phyloP scores from a whole-genome alignment of 1,140 invertebrate species.

The Bombus polaris region DNA sequence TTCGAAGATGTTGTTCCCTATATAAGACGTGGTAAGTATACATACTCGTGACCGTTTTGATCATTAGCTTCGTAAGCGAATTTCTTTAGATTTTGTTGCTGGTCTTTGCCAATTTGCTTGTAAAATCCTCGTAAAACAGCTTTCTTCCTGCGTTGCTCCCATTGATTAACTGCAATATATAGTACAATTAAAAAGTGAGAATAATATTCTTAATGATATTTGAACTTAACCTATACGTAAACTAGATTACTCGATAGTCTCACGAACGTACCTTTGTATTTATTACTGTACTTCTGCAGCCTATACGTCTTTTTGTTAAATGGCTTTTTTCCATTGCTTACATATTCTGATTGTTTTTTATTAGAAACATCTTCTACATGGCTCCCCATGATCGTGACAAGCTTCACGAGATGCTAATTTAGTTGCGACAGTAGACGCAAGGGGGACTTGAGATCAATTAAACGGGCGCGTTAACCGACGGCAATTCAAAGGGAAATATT shows the following conservation, averaged over 20 bases:
- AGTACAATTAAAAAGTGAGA: slow-evolving; percentile 23
- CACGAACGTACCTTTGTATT: slow-evolving; percentile 83
- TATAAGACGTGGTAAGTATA: neutral
- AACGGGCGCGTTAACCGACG: slow-evolving; percentile 23
- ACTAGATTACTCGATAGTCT: neutral
- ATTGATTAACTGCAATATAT: slow-evolving; percentile 83
- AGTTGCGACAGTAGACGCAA: slow-evolving; percentile 25
- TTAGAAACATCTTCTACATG: neutral
- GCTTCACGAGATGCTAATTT: neutral
- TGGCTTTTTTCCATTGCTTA: slow-evolving; percentile 33
- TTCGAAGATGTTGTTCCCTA: neutral
- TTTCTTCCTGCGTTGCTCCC: slow-evolving; percentile 85
- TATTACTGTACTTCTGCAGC: slow-evolving; percentile 86
- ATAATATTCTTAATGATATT: slow-evolving; percentile 3
- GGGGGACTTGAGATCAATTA: slow-evolving; percentile 26
- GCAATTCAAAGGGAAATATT: slow-evolving; percentile 16
- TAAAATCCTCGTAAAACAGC: slow-evolving; percentile 82
- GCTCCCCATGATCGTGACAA: slow-evolving; percentile 26
- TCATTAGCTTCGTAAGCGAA: neutral
- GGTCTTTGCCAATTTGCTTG: slow-evolving; percentile 83
- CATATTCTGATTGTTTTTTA: neutral
- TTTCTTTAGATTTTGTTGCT: slow-evolving; percentile 54
- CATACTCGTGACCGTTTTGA: slow-evolving; percentile 22
- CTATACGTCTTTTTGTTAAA: slow-evolving; percentile 87
- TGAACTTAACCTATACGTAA: slow-evolving; percentile 62